Evolutionary conservation across 2,797 vertebrate genomes (phyloP), one percentile per base, ranked within the genome.

Genomic region (Malurus splendens): DNA sequence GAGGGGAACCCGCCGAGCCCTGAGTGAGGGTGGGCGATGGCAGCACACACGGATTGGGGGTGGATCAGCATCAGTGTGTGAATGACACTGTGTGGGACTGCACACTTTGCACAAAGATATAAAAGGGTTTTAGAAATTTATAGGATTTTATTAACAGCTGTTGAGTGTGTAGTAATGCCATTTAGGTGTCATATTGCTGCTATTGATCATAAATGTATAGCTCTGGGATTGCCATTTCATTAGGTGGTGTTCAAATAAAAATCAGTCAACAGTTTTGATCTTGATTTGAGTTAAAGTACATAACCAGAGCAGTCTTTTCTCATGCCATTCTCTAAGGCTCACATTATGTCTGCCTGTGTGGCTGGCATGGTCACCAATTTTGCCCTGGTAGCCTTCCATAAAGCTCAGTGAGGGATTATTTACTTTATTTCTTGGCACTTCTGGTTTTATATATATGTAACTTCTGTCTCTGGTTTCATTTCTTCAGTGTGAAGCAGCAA

Each of bases 71-170:
- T 16, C 59, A 13, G 2, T 4, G 13, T 19, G 33, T n/a, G 36
- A 71, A n/a, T 6, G 1, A 6, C 45, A 9, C 3, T 2, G 0
- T 3, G 44, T n/a, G 28, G 24, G 44, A 38, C 20, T 6, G 11
- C 10, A 6, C 1, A 2, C 22, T 59, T 10, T 39, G 15, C 42
- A 11, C 56, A 28, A 36, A 38, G 6, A 19, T 50, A 8, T 36
- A n/a, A 48, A 87, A 39, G 13, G 6, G 36, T 16, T 7, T 68
- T 32, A 32, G 39, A 45, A 50, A 57, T 51, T 9, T 54, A 7
- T 16, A 52, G 20, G 13, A 3, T n/a, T 85, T 86, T 64, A 78
- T 81, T 84, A 86, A 36, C 28, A 60, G 39, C 33, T 73, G 7
- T 14, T 61, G 52, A 70, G 22, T 22, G 30, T 56, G 60, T 33